These are phyloP conservation scores for Pristionchus fissidentatus DNA, from an alignment of 2,888 invertebrate genomes.

Conservation along the genomic window DNA sequence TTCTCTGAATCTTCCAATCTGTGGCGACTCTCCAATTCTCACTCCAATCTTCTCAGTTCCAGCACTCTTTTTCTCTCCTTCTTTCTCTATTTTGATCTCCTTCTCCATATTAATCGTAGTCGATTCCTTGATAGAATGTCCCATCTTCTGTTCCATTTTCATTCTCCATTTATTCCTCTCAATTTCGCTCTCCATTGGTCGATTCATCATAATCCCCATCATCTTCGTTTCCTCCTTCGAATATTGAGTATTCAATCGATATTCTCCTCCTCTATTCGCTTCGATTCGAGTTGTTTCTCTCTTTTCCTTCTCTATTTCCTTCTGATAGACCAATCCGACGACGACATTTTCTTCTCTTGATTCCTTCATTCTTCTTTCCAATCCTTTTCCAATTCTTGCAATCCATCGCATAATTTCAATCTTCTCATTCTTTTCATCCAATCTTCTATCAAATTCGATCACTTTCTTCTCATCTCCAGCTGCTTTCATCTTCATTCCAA, in stretches of 20 bases:
- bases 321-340: slow-evolving; percentile 63
- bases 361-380: slow-evolving; percentile 56
- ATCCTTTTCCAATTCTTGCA: slow-evolving; percentile 56
- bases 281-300: slow-evolving; percentile 49
- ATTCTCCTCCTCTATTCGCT: slow-evolving; percentile 63
- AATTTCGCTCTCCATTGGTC: slow-evolving; percentile 52
- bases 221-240: slow-evolving; percentile 58
- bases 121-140: slow-evolving; percentile 36
- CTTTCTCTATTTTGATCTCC: not conserved
- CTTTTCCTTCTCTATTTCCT: slow-evolving; percentile 50
- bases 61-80: slow-evolving; percentile 16
- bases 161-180: slow-evolving; percentile 54
- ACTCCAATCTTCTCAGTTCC: slow-evolving; percentile 6
- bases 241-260: slow-evolving; percentile 61
- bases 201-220: slow-evolving; percentile 52
- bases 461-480: slow-evolving; percentile 54
- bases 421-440: slow-evolving; percentile 52
- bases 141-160: slow-evolving; percentile 47
- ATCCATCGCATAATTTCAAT: slow-evolving; percentile 56
- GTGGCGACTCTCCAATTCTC: slow-evolving; percentile 45
- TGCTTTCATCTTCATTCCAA: slow-evolving; percentile 52
- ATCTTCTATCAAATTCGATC: slow-evolving; percentile 17
- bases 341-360: slow-evolving; percentile 59
- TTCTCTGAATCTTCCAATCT: slow-evolving; percentile 56
- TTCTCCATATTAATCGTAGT: slow-evolving; percentile 38